A percentile compares a stretch with the other conserved stretches of the same genome.
Conservation (phyloP, 2,113 vertebrate species). For the Nymphicus hollandicus region DNA sequence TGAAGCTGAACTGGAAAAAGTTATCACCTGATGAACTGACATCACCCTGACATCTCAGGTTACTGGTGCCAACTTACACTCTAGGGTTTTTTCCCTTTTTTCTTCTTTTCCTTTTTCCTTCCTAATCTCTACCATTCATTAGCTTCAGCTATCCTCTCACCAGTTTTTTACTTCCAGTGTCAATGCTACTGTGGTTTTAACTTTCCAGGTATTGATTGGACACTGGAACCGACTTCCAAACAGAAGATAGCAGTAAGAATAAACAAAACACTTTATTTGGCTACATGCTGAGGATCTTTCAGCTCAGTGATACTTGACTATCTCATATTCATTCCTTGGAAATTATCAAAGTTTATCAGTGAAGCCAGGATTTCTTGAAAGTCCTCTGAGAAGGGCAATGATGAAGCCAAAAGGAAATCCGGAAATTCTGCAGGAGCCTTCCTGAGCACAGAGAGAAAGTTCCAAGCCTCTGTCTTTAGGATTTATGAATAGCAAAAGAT, state of each 20-base stretch:
- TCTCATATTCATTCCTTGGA: background rate
- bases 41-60: slow-evolving; percentile 50
- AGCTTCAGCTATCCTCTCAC: background rate
- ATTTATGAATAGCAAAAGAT: background rate
- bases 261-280: background rate
- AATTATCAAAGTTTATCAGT: background rate
- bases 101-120: background rate
- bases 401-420: background rate
- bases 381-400: background rate
- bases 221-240: background rate
- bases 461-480: background rate
- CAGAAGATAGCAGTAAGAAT: background rate
- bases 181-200: background rate
- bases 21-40: slow-evolving; percentile 1
- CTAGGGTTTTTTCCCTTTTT: background rate
- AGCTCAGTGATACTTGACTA: background rate
- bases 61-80: slow-evolving; percentile 25
- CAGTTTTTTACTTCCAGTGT: background rate
- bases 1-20: slow-evolving; percentile 36
- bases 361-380: background rate
- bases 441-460: background rate
- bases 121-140: background rate
- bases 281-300: background rate
- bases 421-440: background rate
- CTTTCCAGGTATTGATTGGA: background rate